Conservation (phyloP, 1,140 invertebrate genomes). For the Zeugodacus cucurbitae region DNA sequence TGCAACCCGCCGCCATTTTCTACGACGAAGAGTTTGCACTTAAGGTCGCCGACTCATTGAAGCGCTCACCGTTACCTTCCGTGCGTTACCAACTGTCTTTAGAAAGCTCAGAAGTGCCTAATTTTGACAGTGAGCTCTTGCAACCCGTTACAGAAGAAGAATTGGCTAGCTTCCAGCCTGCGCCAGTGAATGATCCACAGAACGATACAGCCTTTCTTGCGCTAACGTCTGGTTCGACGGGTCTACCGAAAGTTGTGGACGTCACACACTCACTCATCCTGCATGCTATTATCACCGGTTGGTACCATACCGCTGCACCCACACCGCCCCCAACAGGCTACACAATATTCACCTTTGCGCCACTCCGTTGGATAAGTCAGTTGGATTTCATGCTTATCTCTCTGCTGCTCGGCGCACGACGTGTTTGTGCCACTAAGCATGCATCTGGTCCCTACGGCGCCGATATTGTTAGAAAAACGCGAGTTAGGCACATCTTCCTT, state of each 20-base stretch:
- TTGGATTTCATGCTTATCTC: constrained; percentile 27
- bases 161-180: neutral
- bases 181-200: neutral
- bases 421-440: neutral
- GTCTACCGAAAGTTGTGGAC: constrained; percentile 30
- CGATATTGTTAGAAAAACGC: neutral
- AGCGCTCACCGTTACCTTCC: neutral
- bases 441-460: neutral
- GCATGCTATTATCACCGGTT: neutral
- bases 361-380: constrained; percentile 42
- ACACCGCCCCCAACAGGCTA: neutral
- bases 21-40: constrained; percentile 16
- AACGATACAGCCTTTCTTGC: neutral
- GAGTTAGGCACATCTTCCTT: neutral
- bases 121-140: neutral
- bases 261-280: neutral
- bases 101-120: neutral
- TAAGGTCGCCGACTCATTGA: neutral
- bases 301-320: neutral
- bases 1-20: neutral
- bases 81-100: neutral
- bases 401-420: neutral
- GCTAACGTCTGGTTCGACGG: constrained; percentile 37
- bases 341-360: constrained; percentile 27
- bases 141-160: neutral